Base-by-base conservation (phyloP, 2,113 vertebrate genomes). In the Furnarius figulus region DNA sequence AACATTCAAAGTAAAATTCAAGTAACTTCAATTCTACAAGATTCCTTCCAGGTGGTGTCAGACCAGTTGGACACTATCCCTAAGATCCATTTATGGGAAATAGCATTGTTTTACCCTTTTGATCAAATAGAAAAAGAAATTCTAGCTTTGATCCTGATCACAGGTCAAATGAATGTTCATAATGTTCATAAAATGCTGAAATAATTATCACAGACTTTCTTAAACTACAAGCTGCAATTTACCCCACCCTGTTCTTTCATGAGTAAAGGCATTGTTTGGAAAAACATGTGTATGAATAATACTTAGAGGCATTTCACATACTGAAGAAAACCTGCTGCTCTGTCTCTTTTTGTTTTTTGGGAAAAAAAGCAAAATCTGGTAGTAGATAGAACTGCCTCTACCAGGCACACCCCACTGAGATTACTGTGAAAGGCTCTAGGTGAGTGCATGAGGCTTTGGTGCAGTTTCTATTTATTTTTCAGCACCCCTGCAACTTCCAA, bases 41-140 rank as follows among this genome's bases (percentile, higher is more conserved):
- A 33, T 39, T 68, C 24, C 22, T 56, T 27, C 18, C 1, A 9
- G 10, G 18, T 5, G 3, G 18, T 1, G 0, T 23, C 23, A 68
- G 16, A 52, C 31, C n/a, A 82, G 10, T 5, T 33, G 71, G 28
- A 75, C 6, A 10, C 20, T 30, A 58, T 14, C 27, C 11, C 23
- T 59, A 78, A 50, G 33, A 22, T 3, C 49, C 65, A 9, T 82
- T 6, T 18, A 59, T 17, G 5, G 9, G 7, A 80, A 58, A 37
- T 3, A 62, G 0, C 10, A 42, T 9, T 59, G 10, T 16, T 73
- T 52, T 30, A 71, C 16, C 19, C 4, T 24, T 68, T 79, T 44
- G 7, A 40, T 6, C 17, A 17, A 68, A 73, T 0, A 73, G 11
- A 22, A 72, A 30, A 65, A 31, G 1, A 25, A 77, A 53, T 40